A percentile compares a stretch with the other conserved stretches of the same genome.
phyloP scores from a whole-genome alignment of 2,888 invertebrate genomes.

The Acleris holmiana region DNA sequence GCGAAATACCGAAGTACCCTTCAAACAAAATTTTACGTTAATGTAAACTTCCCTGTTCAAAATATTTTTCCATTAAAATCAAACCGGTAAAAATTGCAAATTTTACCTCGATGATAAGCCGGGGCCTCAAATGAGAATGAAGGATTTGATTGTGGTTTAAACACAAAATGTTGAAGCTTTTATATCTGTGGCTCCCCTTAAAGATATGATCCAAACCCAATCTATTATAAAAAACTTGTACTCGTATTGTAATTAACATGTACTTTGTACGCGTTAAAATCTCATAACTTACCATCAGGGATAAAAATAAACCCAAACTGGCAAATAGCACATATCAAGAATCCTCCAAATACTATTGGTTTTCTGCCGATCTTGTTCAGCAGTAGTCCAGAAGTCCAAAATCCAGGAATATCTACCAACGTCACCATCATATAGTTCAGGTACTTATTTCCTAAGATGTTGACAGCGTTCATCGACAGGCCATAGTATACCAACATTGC shows the following conservation, averaged over 20 bases:
- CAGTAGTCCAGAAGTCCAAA: slow-evolving; percentile 79
- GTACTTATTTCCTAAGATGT: slow-evolving; percentile 87
- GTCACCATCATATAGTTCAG: slow-evolving; percentile 86
- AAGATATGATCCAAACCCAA: no score
- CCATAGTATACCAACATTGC: slow-evolving; percentile 89
- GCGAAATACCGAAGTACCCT: slow-evolving; percentile 42
- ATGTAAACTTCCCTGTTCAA: no score
- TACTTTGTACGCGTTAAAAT: neutral
- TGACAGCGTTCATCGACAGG: slow-evolving; percentile 87
- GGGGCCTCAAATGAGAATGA: no score
- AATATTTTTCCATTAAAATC: no score
- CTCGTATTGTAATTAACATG: no score
- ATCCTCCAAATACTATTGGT: slow-evolving; percentile 77
- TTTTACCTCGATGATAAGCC: no score
- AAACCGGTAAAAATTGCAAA: no score
- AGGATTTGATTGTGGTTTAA: no score
- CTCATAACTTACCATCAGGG: slow-evolving; percentile 71
- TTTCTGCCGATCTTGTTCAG: slow-evolving; percentile 83
- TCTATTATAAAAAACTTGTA: no score
- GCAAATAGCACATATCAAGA: slow-evolving; percentile 76
- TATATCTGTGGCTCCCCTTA: no score
- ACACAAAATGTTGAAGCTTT: no score
- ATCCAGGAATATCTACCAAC: slow-evolving; percentile 87
- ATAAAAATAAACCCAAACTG: slow-evolving; percentile 49
- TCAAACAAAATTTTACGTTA: neutral